A percentile compares a stretch with the other conserved stretches of the same genome.
Evolutionary conservation across 2,113 vertebrate genomes (phyloP).

Genomic region (Passer domesticus): DNA sequence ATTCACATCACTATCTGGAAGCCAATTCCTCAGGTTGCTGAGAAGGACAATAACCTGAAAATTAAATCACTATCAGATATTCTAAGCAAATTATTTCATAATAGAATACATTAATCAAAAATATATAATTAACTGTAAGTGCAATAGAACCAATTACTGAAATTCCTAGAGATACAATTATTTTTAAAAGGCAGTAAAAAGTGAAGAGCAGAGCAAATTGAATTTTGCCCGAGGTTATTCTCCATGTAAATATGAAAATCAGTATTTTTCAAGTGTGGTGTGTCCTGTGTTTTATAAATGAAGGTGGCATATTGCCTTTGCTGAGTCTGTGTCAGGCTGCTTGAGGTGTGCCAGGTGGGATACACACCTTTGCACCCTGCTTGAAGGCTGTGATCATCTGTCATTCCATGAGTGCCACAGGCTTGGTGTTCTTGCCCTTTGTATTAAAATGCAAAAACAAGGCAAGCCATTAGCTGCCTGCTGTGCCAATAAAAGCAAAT

Average conservation of each 20-base stretch:
- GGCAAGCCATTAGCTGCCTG: not conserved
- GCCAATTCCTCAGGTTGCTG: not conserved
- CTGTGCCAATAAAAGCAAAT: not conserved
- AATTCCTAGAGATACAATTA: slow-evolving; percentile 32
- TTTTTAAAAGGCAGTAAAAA: slow-evolving; percentile 54
- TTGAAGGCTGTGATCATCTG: not conserved
- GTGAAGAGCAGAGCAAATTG: slow-evolving; percentile 22
- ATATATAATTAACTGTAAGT: slow-evolving; percentile 42
- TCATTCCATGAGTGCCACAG: rapidly evolving
- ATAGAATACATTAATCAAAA: slow-evolving; percentile 47
- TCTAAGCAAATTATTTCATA: slow-evolving; percentile 41
- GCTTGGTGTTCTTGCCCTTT: not conserved
- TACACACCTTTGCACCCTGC: not conserved
- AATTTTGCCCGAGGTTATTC: slow-evolving; percentile 40
- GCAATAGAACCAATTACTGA: slow-evolving; percentile 34
- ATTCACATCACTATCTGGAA: not conserved
- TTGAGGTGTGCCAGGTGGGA: not conserved
- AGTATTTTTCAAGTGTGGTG: not conserved
- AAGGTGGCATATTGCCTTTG: not conserved
- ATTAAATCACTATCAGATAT: slow-evolving; percentile 53
- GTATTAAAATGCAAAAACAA: not conserved
- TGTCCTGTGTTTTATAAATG: not conserved
- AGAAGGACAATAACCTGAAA: slow-evolving; percentile 22
- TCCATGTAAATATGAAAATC: not conserved
- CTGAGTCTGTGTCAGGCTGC: not conserved